Base-by-base conservation (phyloP, 2,797 vertebrate species). In the Chiroxiphia lanceolata region DNA sequence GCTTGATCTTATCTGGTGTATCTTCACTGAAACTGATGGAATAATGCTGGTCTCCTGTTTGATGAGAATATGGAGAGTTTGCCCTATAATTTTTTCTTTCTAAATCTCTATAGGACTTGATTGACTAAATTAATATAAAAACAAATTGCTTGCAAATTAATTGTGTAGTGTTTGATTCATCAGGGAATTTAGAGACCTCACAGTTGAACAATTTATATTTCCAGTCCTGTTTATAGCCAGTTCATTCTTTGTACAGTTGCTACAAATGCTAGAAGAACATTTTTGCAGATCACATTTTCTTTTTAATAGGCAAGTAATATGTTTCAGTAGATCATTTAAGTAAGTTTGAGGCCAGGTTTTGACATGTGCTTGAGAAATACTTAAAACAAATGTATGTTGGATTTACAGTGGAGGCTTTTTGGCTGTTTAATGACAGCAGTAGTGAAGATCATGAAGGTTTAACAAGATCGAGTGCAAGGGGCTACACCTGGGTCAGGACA, bases 121-220 rank as follows among this genome's bases (percentile, higher is more conserved):
- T 40, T 87, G n/a, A 54, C 34, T 65, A 77, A 75, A 92, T 75
- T 60, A 86, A 89, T 59, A 23, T 56, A 80, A 77, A 87, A 93
- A 44, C 18, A 38, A 60, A 70, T 44, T 61, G 10, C 47, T 82
- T 70, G 33, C 40, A 59, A 15, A 47, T 82, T 90, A 95, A 53
- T 59, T 88, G 59, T 56, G 10, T 20, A 61, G 31, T 60, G 10
- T 60, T 48, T 59, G 44, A 90, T 89, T 89, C 48, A 38, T 89
- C 72, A 81, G 65, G 51, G n/a, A 90, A 70, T 81, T 91, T 72
- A 83, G 64, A 94, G 36, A 83, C 2, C 20, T 94, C 50, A 67
- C 20, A 56, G 36, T 29, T 70, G 48, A 92, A 76, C 12, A 74
- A 60, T 51, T 64, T 26, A 1, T 54, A 15, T 59, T 89, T 54